Conservation (phyloP, 2,113 vertebrate species). For the Grus americana region DNA sequence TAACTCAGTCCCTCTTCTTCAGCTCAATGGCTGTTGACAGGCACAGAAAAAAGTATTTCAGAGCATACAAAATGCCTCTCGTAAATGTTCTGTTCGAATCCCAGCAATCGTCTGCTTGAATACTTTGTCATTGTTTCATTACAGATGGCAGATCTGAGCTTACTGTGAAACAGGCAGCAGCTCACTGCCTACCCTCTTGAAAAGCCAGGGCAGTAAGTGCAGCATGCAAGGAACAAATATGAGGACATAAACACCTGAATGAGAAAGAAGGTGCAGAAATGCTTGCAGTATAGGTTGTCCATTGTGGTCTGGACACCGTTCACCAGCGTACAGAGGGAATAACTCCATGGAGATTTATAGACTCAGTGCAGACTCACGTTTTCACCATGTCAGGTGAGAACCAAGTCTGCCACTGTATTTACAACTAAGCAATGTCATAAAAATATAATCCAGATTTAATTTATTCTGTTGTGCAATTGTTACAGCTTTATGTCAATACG, state of each 20-base stretch:
- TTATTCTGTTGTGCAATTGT: background rate
- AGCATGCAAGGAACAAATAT: background rate
- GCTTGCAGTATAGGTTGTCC: background rate
- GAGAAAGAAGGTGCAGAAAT: background rate
- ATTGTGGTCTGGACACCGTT: background rate
- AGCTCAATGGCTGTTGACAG: background rate
- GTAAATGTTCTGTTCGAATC: background rate
- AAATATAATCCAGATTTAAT: background rate
- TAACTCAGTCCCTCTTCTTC: background rate
- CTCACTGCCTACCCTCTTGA: background rate
- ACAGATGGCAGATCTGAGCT: constrained; percentile 7
- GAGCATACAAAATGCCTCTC: background rate
- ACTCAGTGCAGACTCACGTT: background rate
- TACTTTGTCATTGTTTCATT: background rate
- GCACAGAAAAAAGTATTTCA: background rate
- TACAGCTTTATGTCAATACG: background rate
- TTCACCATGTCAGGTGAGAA: background rate
- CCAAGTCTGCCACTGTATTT: background rate
- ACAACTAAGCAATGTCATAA: background rate
- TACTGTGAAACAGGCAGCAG: background rate
- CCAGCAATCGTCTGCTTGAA: background rate
- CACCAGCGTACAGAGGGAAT: accelerated
- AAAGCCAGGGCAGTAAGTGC: background rate
- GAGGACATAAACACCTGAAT: background rate
- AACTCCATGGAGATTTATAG: background rate